Evolutionary conservation across 1,140 invertebrate species (phyloP).

Genomic region (Drosophila parabipectinata): DNA sequence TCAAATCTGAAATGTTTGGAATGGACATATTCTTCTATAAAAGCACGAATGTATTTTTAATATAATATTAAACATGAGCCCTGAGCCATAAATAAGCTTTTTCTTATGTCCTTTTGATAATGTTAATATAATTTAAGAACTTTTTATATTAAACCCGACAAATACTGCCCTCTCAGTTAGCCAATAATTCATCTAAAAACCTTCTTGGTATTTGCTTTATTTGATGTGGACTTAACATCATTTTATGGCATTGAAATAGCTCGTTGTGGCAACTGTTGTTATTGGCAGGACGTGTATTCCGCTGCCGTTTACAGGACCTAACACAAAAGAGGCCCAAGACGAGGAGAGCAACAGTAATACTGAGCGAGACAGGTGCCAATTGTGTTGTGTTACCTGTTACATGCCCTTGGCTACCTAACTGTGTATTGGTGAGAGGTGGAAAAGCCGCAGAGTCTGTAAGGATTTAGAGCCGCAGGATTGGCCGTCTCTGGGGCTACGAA

Average conservation of each 20-base stretch:
- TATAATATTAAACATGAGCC: no score
- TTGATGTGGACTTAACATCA: conserved; percentile 63
- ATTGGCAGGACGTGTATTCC: conserved; percentile 40
- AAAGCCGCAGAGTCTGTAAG: conserved; percentile 8
- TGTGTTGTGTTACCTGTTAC: conserved; percentile 72
- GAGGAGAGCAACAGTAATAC: conserved; percentile 6
- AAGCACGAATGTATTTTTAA: no score
- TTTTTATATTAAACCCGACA: no score
- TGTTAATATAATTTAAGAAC: not conserved
- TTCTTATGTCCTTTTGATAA: not conserved
- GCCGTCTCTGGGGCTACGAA: conserved; percentile 15
- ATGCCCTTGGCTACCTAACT: conserved; percentile 41
- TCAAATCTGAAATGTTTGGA: not conserved
- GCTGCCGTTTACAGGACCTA: conserved; percentile 29
- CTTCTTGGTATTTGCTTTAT: conserved; percentile 8
- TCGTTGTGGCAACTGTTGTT: conserved; percentile 60
- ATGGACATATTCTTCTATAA: no score
- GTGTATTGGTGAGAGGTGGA: conserved; percentile 3
- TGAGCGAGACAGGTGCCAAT: conserved; percentile 47
- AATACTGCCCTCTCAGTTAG: no score
- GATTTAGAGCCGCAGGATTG: conserved; percentile 36
- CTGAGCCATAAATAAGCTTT: no score
- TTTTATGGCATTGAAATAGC: conserved; percentile 73
- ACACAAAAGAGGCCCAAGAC: conserved; percentile 12
- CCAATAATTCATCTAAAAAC: not conserved